Evolutionary conservation across 2,888 invertebrate genomes (phyloP).

Genomic region (Omphaloscelis lunosa): DNA sequence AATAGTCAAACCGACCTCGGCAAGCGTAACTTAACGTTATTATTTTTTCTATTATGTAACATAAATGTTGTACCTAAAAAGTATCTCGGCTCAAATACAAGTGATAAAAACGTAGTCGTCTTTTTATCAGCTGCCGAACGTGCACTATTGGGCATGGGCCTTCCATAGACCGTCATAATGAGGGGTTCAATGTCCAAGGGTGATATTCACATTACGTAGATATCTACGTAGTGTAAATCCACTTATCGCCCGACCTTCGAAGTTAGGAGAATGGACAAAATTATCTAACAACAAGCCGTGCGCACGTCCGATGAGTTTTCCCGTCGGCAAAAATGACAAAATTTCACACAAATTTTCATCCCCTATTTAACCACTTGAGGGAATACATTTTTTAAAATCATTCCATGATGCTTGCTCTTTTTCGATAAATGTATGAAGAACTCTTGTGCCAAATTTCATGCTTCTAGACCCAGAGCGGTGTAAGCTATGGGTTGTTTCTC

Average conservation of each 20-base stretch:
- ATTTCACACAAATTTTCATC: too few species aligned
- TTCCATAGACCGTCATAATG: neutral
- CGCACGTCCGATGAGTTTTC: neutral
- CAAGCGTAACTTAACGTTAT: neutral
- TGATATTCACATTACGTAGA: neutral
- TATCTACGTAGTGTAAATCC: neutral
- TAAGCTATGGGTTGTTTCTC: too few species aligned
- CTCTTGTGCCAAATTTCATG: too few species aligned
- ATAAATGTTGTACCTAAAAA: neutral
- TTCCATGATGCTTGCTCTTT: too few species aligned
- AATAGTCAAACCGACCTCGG: neutral
- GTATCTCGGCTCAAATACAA: neutral
- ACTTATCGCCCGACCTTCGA: neutral
- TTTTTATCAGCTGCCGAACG: conserved; percentile 26
- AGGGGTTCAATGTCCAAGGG: neutral
- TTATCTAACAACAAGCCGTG: neutral
- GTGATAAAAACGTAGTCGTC: neutral
- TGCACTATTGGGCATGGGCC: neutral
- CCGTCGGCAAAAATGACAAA: neutral
- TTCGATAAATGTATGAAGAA: too few species aligned
- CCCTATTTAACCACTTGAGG: too few species aligned
- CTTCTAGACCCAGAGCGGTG: too few species aligned
- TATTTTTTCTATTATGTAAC: neutral
- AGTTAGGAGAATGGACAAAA: neutral
- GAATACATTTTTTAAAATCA: too few species aligned